Evolutionary conservation across 2,888 invertebrate species (phyloP).

Genomic region (Rhabditoides inermis): DNA sequence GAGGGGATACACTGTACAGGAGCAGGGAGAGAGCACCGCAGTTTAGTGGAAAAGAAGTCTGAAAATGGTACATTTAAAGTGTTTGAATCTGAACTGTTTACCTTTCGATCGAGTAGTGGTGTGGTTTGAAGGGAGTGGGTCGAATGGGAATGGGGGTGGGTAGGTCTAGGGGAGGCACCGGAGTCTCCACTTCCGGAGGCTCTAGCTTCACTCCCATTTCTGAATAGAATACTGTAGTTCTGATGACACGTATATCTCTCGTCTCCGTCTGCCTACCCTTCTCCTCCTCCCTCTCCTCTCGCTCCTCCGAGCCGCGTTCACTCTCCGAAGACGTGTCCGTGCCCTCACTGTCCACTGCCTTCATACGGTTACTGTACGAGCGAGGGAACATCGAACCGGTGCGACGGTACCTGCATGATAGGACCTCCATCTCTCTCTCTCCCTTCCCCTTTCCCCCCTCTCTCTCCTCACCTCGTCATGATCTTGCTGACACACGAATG

Average conservation of each 20-base stretch:
- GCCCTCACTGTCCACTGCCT: not conserved
- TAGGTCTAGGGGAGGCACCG: too few relatives aligned
- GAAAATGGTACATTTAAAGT: not conserved
- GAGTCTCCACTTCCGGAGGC: too few relatives aligned
- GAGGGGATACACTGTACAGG: too few relatives aligned
- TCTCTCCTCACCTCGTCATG: constrained; percentile 30
- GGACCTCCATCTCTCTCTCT: too few relatives aligned
- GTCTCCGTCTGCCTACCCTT: constrained; percentile 8
- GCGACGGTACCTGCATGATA: constrained; percentile 37
- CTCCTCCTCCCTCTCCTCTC: constrained; percentile 11
- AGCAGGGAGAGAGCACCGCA: too few relatives aligned
- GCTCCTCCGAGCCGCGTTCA: constrained; percentile 10
- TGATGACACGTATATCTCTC: too few relatives aligned
- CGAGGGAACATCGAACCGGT: constrained; percentile 43
- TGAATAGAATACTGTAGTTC: too few relatives aligned
- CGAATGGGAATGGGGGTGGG: constrained; percentile 1
- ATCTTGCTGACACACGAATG: constrained; percentile 44
- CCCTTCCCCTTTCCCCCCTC: too few relatives aligned
- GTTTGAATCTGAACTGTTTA: not conserved
- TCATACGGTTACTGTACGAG: constrained; percentile 7
- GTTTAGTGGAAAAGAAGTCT: constrained; percentile 11
- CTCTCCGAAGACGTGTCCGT: not conserved
- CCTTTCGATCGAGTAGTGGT: constrained; percentile 28
- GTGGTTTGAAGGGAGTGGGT: constrained; percentile 6
- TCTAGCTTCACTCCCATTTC: too few relatives aligned